Evolutionary conservation across 2,888 invertebrate species (phyloP).

Genomic region (Ennomos fuscantarius): DNA sequence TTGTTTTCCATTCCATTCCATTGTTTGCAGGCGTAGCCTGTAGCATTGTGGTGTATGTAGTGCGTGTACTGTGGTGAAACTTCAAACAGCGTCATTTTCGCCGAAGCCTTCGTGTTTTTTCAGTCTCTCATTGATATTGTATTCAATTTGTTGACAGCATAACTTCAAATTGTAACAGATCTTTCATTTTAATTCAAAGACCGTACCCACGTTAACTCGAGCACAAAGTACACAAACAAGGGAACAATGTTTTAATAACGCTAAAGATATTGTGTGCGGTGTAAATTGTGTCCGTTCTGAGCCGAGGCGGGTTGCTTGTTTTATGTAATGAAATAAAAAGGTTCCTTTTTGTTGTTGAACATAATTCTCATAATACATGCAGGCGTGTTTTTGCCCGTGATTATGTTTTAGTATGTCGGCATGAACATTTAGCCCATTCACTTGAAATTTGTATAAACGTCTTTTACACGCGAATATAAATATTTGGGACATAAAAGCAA

Average conservation of each 20-base stretch:
- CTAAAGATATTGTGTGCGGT: constrained; percentile 30
- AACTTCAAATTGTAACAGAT: neutral
- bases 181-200: constrained; percentile 19
- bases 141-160: too few species aligned
- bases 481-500: too few species aligned
- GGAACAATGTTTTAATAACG: constrained; percentile 31
- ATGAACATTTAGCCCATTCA: too few species aligned
- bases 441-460: too few species aligned
- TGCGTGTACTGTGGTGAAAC: too few species aligned
- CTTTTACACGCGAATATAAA: too few species aligned
- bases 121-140: too few species aligned
- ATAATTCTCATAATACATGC: constrained; percentile 8
- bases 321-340: constrained; percentile 27
- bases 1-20: too few species aligned
- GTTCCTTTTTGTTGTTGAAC: constrained; percentile 19
- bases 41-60: too few species aligned
- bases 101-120: too few species aligned
- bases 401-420: constrained; percentile 7
- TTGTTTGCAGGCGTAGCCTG: too few species aligned
- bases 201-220: constrained; percentile 29
- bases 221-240: constrained; percentile 30
- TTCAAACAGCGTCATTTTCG: too few species aligned
- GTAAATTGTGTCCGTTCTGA: constrained; percentile 29
- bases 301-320: constrained; percentile 26
- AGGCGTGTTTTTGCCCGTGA: constrained; percentile 15